phyloP scores from a whole-genome alignment of 2,888 invertebrate genomes.

The Lasioglossum villosulum region DNA sequence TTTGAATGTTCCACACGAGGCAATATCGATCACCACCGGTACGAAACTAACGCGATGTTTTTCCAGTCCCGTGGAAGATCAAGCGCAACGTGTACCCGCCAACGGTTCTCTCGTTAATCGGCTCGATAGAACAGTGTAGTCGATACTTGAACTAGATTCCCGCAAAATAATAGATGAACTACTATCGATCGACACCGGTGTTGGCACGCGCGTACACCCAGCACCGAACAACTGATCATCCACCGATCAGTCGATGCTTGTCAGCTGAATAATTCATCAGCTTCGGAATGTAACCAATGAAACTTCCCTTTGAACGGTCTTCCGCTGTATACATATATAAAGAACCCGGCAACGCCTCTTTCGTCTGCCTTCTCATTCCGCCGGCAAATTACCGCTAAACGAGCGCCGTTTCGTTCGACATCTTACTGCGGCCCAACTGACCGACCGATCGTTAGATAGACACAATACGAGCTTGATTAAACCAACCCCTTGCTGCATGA shows the following conservation, averaged over 20 bases:
- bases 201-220: not conserved
- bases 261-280: slow-evolving; percentile 11
- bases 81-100: not conserved
- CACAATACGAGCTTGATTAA: not conserved
- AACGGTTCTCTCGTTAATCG: slow-evolving; percentile 1
- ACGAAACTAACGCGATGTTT: not conserved
- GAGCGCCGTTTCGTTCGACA: not conserved
- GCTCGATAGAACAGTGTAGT: not conserved
- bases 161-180: slow-evolving; percentile 8
- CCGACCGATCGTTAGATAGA: not conserved
- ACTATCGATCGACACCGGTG: not conserved
- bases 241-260: slow-evolving; percentile 2
- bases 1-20: no score
- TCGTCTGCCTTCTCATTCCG: slow-evolving; percentile 7
- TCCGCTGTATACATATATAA: not conserved
- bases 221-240: slow-evolving; percentile 21
- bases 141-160: slow-evolving; percentile 1
- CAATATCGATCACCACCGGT: not conserved
- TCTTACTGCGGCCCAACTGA: not conserved
- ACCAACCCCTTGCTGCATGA: not conserved
- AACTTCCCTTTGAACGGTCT: not conserved
- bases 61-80: not conserved
- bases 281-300: not conserved
- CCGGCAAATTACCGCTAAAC: slow-evolving; percentile 4
- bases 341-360: slow-evolving; percentile 6